A percentile compares a stretch with the other conserved stretches of the same genome.
phyloP scores from a whole-genome alignment of 2,888 invertebrate species.

The Drosophila kuntzei region DNA sequence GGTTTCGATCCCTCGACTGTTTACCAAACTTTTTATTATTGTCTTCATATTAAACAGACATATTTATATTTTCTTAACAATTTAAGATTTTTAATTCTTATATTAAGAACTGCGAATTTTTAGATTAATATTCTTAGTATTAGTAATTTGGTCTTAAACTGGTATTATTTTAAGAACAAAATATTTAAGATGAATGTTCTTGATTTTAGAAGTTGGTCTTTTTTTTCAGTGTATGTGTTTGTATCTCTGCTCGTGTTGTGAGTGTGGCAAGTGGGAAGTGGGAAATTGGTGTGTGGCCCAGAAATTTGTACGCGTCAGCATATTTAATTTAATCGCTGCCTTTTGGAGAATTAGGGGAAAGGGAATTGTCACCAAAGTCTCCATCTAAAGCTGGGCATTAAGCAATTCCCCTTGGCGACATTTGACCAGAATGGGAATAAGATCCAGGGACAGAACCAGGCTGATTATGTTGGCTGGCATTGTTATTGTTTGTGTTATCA shows the following conservation, averaged over 20 bases:
- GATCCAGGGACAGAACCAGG: conserved; percentile 12
- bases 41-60: too few relatives aligned
- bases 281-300: conserved; percentile 6
- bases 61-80: too few relatives aligned
- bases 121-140: too few relatives aligned
- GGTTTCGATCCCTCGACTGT: too few relatives aligned
- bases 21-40: too few relatives aligned
- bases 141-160: too few relatives aligned
- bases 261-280: background rate
- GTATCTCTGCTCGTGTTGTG: conserved; percentile 7
- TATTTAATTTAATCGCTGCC: conserved; percentile 58
- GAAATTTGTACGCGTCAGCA: conserved; percentile 48
- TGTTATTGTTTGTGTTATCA: conserved; percentile 47
- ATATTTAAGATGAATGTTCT: too few relatives aligned
- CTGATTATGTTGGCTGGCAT: conserved; percentile 18
- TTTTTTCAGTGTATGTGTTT: too few relatives aligned
- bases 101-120: too few relatives aligned
- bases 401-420: conserved; percentile 16
- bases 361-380: conserved; percentile 27
- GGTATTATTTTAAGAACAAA: too few relatives aligned
- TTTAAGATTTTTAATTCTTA: too few relatives aligned
- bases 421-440: conserved; percentile 23
- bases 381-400: conserved; percentile 5
- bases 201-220: too few relatives aligned
- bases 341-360: conserved; percentile 9